Base-by-base conservation (phyloP, 2,113 vertebrate genomes). In the Oryzias celebensis region DNA sequence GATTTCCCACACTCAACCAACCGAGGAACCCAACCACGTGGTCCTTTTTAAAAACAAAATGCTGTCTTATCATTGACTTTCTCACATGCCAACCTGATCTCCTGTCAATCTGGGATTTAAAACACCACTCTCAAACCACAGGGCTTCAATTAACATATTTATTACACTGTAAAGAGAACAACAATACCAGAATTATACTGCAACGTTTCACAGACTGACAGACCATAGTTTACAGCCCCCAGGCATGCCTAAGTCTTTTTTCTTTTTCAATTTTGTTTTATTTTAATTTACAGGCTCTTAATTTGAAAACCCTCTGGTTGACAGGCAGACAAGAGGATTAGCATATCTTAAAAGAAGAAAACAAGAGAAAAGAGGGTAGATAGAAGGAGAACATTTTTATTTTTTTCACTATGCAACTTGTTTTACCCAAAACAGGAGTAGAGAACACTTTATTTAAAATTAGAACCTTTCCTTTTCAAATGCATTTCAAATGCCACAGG, bases 181-280 rank as follows among this genome's bases (percentile, higher is more conserved):
- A 97, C 97, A 96, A 98, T 98, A 99, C 95, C 95, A 97, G 95
- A 98, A 98, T 98, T 95, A 98, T 98, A 99, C 96, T 98, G 97
- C 96, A 98, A 98, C 97, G 95, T 96, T 98, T 98, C 97, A 99
- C 97, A 99, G 96, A 96, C 97, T 95, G 95, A 98, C 96, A 98
- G 95, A 98, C 94, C 96, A 98, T 98, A 96, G 94, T 95, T 95
- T 97, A 98, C 96, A 98, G 96, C 96, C 96, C 95, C 93, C 95
- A 93, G 93, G 94, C 94, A 96, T 95, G 93, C 93, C 93, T 94
- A 92, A 95, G 94, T 91, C 92, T 91, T 93, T 92, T 93, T 92
- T 93, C 93, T 92, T 93, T 94, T 69, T 91, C 92, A 92, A 93
- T 92, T 93, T 93, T 92, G 60, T 52, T 72, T 71, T 23, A 55